These are phyloP conservation scores for Sakesphorus luctuosus DNA, from an alignment of 2,113 vertebrate genomes.

Conservation along the genomic window DNA sequence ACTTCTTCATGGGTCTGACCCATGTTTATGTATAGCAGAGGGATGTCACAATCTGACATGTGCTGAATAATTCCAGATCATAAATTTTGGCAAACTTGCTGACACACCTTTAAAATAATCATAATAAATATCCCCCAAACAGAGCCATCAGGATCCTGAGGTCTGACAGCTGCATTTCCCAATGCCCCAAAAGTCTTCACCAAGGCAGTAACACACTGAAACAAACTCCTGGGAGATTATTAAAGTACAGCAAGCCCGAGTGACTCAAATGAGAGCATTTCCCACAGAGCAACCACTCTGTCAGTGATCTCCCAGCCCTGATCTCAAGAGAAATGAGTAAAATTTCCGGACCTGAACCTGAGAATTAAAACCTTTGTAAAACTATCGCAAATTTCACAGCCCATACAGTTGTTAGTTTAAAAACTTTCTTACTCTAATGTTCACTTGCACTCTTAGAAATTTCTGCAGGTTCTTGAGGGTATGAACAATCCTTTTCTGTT, in stretches of 20 bases:
- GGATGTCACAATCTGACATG: not conserved
- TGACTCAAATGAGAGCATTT: not conserved
- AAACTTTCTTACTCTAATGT: not conserved
- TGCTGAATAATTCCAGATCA: not conserved
- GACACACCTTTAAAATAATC: not conserved
- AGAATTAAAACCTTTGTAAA: not conserved
- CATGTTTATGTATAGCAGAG: not conserved
- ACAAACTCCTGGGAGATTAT: not conserved
- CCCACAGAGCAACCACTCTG: not conserved
- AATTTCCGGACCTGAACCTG: not conserved
- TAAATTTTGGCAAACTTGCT: not conserved
- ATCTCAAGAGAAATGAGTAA: not conserved
- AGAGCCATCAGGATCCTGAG: not conserved
- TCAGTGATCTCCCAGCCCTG: not conserved
- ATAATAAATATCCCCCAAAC: not conserved
- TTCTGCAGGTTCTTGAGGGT: not conserved
- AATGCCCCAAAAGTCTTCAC: not conserved
- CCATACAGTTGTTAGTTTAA: not conserved
- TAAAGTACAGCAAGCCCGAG: not conserved
- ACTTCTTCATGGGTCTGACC: not conserved
- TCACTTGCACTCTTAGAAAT: not conserved
- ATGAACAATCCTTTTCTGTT: not conserved
- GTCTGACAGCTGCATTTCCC: not conserved
- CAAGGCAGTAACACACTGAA: not conserved
- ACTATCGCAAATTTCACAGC: not conserved